These are phyloP conservation scores for Gryon sp. DNA, from an alignment of 1,140 invertebrate genomes.

Conservation along the genomic window DNA sequence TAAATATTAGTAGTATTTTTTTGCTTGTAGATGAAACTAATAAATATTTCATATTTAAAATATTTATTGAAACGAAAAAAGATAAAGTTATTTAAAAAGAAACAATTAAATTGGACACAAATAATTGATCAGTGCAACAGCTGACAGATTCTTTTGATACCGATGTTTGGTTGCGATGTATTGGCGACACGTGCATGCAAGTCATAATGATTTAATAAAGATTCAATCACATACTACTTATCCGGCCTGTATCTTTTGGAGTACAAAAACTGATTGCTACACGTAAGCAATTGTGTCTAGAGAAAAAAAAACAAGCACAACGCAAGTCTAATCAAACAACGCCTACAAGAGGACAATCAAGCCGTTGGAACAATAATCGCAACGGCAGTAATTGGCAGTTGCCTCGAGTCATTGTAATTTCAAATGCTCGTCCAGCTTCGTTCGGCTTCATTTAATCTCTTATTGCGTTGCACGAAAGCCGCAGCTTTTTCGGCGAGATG, in stretches of 20 bases:
- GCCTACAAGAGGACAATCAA: slow-evolving; percentile 31
- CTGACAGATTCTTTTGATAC: slow-evolving; percentile 40
- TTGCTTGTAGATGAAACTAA: no score
- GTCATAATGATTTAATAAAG: slow-evolving; percentile 62
- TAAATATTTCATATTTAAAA: neutral
- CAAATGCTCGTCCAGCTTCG: slow-evolving; percentile 41
- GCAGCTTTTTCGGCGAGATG: slow-evolving; percentile 74
- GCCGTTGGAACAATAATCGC: slow-evolving; percentile 22
- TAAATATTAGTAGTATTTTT: no score
- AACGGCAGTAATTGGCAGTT: slow-evolving; percentile 48
- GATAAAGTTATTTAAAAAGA: slow-evolving; percentile 13
- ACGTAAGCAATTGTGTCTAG: slow-evolving; percentile 11
- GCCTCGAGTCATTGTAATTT: slow-evolving; percentile 61
- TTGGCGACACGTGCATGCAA: slow-evolving; percentile 54
- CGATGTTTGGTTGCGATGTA: slow-evolving; percentile 32
- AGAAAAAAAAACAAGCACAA: slow-evolving; percentile 16
- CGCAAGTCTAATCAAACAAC: slow-evolving; percentile 36
- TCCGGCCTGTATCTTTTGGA: neutral
- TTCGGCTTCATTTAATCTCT: slow-evolving; percentile 61
- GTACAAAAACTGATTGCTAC: slow-evolving; percentile 18
- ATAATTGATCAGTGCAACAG: slow-evolving; percentile 31
- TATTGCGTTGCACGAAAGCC: slow-evolving; percentile 53
- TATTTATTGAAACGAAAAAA: neutral
- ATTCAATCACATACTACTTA: slow-evolving; percentile 22
- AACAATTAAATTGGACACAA: slow-evolving; percentile 26